phyloP scores from a whole-genome alignment of 2,797 vertebrate species.

The Macroramphosus scolopax region DNA sequence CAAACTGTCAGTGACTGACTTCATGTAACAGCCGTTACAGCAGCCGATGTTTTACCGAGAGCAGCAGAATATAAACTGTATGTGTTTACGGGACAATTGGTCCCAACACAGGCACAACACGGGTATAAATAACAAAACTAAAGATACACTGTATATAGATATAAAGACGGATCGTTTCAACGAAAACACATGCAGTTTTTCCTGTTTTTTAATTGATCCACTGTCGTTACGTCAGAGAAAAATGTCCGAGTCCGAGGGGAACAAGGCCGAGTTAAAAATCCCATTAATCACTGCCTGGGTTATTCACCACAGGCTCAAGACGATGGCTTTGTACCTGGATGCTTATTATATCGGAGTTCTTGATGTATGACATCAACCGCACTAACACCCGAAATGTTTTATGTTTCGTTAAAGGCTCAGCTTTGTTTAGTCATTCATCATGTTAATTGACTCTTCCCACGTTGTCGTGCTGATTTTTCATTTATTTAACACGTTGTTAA shows the following conservation, averaged over 20 bases:
- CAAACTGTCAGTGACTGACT: too few species aligned
- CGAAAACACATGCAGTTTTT: too few species aligned
- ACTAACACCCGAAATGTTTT: constrained; percentile 61
- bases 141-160: neutral
- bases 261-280: constrained; percentile 62
- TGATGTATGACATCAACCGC: constrained; percentile 71
- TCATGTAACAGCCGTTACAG: too few species aligned
- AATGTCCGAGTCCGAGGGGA: constrained; percentile 50
- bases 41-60: too few species aligned
- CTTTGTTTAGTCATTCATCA: constrained; percentile 60
- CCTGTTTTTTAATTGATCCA: constrained; percentile 66
- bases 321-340: constrained; percentile 64
- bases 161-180: too few species aligned
- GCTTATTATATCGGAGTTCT: constrained; percentile 56
- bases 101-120: too few species aligned
- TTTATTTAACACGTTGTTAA: too few species aligned
- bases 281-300: constrained; percentile 66
- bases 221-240: constrained; percentile 60
- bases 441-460: constrained; percentile 60
- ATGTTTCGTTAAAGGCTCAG: constrained; percentile 54
- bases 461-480: too few species aligned
- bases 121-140: neutral
- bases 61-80: too few species aligned
- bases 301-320: constrained; percentile 59
- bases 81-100: too few species aligned